Base-by-base conservation (phyloP, 2,113 vertebrate species). In the Verasper variegatus region DNA sequence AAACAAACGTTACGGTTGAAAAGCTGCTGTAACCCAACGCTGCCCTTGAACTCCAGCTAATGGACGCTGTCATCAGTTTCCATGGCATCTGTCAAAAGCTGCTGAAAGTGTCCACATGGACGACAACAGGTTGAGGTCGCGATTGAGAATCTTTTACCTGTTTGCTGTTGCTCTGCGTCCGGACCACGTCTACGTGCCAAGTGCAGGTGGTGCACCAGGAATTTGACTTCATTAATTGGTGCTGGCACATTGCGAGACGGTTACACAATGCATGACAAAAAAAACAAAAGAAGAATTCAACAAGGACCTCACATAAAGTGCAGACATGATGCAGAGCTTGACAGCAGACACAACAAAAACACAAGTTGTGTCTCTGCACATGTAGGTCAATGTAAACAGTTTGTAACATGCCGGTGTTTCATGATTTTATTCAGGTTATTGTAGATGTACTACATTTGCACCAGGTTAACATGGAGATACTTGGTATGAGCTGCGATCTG, bases 191-290 rank as follows among this genome's bases (percentile, higher is more conserved):
- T 5, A 4, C 4, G 10, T 74, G 76, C 72, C 76, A 77, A 63
- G 61, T 27, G 23, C n/a, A 47, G 47, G 59, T 23, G 71, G 67
- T 76, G 9, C 74, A 61, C 15, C 71, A 79, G 54, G 74, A 84
- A 76, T 69, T 26, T 17, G 5, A 79, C 68, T 79, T 68, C 14
- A 66, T 79, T 84, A 75, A 78, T 62, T 78, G n/a, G 27, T n/a
- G 65, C 69, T 70, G 72, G 42, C 56, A 68, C 49, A 47, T 58
- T 47, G 52, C 49, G 56, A 69, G 54, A 69, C 55, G 27, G 65
- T 75, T 69, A 73, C 68, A 80, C 69, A 83, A 76, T 27, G 35
- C 13, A 27, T 13, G 18, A 47, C 27, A 42, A 54, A 62, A 52
- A 13, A 23, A 24, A 11, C 17, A 31, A 27, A 17, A 27, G 1